Base-by-base conservation (phyloP, 2,113 vertebrate species). In the Podilymbus podiceps region DNA sequence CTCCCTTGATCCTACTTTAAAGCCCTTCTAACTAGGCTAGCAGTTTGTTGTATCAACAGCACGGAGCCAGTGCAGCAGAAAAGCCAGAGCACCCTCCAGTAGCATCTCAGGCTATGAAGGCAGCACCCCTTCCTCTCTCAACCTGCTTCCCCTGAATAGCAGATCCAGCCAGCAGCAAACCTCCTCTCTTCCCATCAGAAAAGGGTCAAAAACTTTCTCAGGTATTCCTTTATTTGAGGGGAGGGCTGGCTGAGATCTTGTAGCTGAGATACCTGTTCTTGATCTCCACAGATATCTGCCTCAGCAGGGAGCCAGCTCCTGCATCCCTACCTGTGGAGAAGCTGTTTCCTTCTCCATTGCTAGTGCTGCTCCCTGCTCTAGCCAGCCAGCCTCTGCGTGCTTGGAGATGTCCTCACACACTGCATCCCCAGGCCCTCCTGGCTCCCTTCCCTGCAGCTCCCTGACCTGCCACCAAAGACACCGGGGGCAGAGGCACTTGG, bases 11-110 rank as follows among this genome's bases (percentile, higher is more conserved):
- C 69, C 69, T 89, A 53, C 91, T 91, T 96, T 92, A 78, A 85
- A 96, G 47, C 22, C 42, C 23, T 91, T 68, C 73, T 95, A 95
- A 95, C 76, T 95, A 93, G 93, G 91, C 95, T 97, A 94, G 23
- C 76, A 75, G 27, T 77, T 93, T 95, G 27, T 67, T 90, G 83
- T 76, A 92, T 94, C 50, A 67, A 63, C 20, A 5, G 47, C 59
- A 47, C 53, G 42, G 47, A 95, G 56, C 27, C 83, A 89, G 50
- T 21, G 59, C 76, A 84, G 64, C 38, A 83, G 72, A 30, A 84
- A 93, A 93, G 38, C 13, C 68, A 50, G 46, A 93, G 71, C 25
- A 47, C 23, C 17, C 59, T 89, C 30, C 76, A 74, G 38, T 0
- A 84, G 28, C 21, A 71, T 87, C 47, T 67, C 84, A 44, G 52